Evolutionary conservation across 1,140 invertebrate species (phyloP).

Genomic region (Dreissena polymorpha): DNA sequence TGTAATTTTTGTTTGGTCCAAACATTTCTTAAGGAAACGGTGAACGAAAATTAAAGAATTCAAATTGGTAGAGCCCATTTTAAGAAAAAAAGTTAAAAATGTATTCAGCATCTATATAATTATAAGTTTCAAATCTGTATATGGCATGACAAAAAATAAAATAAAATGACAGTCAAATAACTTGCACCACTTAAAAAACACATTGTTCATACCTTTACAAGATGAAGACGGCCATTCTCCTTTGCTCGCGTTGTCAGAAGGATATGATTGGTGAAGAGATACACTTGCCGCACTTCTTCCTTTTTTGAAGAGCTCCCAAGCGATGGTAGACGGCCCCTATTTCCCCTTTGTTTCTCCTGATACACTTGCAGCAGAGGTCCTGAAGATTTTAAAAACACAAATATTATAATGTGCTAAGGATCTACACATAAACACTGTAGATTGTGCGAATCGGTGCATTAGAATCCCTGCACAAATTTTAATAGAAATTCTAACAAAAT

Average conservation of each 20-base stretch:
- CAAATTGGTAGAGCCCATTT: not conserved
- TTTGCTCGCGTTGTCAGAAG: constrained; percentile 89
- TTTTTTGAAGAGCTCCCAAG: constrained; percentile 85
- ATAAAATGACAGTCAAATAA: too few species aligned
- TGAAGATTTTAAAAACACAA: constrained; percentile 73
- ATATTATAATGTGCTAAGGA: not conserved
- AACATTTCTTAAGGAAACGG: too few species aligned
- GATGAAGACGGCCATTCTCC: constrained; percentile 90
- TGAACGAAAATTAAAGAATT: not conserved
- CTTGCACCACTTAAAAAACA: too few species aligned
- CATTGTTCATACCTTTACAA: constrained; percentile 84
- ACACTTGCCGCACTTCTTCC: constrained; percentile 89
- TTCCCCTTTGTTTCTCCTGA: constrained; percentile 83
- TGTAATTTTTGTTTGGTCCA: too few species aligned
- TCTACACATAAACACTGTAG: too few species aligned
- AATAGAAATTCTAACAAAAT: too few species aligned
- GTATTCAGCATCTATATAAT: not conserved
- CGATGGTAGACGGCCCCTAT: constrained; percentile 82
- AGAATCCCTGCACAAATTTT: too few species aligned
- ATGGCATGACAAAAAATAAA: too few species aligned
- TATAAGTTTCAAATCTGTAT: too few species aligned
- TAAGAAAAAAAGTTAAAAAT: not conserved
- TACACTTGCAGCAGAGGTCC: constrained; percentile 87
- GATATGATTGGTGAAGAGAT: constrained; percentile 93
- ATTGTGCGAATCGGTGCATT: too few species aligned